These are phyloP conservation scores for Anabacerthia variegaticeps DNA, from an alignment of 2,797 vertebrate genomes.

Conservation along the genomic window DNA sequence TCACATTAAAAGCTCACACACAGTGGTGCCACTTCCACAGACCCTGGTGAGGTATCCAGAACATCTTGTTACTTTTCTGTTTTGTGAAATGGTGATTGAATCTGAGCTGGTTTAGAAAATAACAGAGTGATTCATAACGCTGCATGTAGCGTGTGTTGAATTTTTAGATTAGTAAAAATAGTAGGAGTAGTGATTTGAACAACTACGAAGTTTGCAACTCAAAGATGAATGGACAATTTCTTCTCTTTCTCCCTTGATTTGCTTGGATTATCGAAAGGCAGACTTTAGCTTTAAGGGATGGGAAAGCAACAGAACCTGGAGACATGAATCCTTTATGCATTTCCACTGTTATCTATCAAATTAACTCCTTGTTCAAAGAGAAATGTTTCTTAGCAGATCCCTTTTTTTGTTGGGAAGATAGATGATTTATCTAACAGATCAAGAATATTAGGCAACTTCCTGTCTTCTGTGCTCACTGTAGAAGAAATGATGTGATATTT, in stretches of 20 bases:
- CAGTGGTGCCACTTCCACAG: background rate
- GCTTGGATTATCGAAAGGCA: background rate
- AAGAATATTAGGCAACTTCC: background rate
- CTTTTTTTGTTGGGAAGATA: background rate
- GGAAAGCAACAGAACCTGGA: background rate
- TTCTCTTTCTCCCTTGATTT: background rate
- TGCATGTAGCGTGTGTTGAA: background rate
- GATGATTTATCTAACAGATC: background rate
- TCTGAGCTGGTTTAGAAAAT: conserved; percentile 29
- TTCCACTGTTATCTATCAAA: background rate
- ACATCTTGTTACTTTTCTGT: background rate
- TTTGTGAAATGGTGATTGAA: conserved; percentile 50
- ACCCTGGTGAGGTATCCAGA: background rate
- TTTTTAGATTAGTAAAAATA: conserved; percentile 36
- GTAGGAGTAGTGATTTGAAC: background rate
- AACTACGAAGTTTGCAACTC: background rate
- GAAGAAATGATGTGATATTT: background rate
- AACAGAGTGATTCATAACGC: conserved; percentile 29
- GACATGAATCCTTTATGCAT: background rate
- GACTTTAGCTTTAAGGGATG: background rate
- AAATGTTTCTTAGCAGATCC: background rate
- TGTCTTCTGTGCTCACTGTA: background rate
- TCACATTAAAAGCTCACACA: background rate
- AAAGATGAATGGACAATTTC: background rate
- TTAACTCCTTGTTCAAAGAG: background rate